Evolutionary conservation across 1,140 invertebrate species (phyloP).

Genomic region (Panonychus citri): DNA sequence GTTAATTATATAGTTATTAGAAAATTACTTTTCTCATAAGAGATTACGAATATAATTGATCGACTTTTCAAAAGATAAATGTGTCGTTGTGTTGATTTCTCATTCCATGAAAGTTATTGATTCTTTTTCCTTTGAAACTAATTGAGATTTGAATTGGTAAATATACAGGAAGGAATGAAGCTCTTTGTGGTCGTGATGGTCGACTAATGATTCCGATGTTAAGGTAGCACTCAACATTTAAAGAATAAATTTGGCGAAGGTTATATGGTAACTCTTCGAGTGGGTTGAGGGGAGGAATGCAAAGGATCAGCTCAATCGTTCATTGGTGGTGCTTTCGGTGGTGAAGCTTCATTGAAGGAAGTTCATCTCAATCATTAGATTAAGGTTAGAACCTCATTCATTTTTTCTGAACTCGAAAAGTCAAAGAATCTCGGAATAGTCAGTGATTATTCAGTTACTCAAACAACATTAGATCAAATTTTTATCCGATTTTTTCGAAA

Average conservation of each 20-base stretch:
- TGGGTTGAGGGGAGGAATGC: not conserved
- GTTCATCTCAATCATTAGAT: constrained; percentile 18
- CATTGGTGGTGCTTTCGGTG: constrained; percentile 10
- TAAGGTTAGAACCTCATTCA: constrained; percentile 30
- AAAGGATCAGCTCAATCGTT: constrained; percentile 8
- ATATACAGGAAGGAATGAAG: constrained; percentile 44
- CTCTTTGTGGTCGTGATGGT: constrained; percentile 75
- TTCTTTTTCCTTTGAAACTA: not conserved
- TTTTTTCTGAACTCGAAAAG: constrained; percentile 37
- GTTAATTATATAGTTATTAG: too few species aligned
- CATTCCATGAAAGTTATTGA: constrained; percentile 14
- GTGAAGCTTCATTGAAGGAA: constrained; percentile 12
- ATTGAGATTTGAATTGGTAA: too few species aligned
- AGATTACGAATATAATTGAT: too few species aligned
- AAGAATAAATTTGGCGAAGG: constrained; percentile 50
- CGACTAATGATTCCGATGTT: constrained; percentile 45
- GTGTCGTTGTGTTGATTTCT: constrained; percentile 18
- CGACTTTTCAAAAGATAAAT: constrained; percentile 22
- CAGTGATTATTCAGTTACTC: constrained; percentile 47
- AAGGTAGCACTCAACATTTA: constrained; percentile 41
- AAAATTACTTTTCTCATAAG: too few species aligned
- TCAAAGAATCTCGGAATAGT: constrained; percentile 28
- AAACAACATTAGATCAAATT: constrained; percentile 44
- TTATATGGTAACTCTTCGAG: constrained; percentile 3
- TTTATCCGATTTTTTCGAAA: constrained; percentile 27